phyloP scores from a whole-genome alignment of 2,113 vertebrate genomes.

The Phasianus colchicus region DNA sequence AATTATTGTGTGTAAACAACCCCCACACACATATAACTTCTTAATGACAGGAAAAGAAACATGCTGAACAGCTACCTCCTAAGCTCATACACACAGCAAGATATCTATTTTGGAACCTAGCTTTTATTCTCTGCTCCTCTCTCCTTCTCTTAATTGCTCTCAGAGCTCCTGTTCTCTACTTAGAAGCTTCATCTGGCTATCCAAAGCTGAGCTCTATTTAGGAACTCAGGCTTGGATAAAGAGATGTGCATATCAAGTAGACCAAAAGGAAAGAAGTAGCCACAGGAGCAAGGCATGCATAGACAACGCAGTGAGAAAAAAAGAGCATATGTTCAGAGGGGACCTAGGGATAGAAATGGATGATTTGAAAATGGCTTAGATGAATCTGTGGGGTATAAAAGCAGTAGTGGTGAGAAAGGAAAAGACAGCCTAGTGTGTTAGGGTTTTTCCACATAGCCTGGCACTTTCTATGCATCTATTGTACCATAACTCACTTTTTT shows the following conservation, averaged over 20 bases:
- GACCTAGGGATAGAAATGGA: accelerated
- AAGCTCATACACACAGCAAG: not conserved
- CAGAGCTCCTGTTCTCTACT: not conserved
- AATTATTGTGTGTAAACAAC: not conserved
- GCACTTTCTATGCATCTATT: not conserved
- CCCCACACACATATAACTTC: not conserved
- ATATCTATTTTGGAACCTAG: not conserved
- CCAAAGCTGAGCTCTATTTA: not conserved
- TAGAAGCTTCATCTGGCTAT: not conserved
- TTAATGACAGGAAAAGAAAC: not conserved
- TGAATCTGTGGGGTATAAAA: not conserved
- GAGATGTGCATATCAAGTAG: not conserved
- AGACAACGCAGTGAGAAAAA: not conserved
- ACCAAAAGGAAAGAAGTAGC: not conserved
- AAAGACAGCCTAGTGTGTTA: not conserved
- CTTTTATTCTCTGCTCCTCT: not conserved
- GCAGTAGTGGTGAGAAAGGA: not conserved
- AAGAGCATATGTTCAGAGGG: not conserved
- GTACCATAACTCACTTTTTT: not conserved
- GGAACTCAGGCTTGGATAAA: not conserved
- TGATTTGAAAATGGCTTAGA: not conserved
- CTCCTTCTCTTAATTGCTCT: not conserved
- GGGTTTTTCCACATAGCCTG: not conserved
- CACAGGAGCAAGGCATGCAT: not conserved
- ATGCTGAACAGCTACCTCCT: not conserved